Evolutionary conservation across 1,140 invertebrate species (phyloP), one percentile per base, ranked within the genome.

Genomic region (Bombus huntii): DNA sequence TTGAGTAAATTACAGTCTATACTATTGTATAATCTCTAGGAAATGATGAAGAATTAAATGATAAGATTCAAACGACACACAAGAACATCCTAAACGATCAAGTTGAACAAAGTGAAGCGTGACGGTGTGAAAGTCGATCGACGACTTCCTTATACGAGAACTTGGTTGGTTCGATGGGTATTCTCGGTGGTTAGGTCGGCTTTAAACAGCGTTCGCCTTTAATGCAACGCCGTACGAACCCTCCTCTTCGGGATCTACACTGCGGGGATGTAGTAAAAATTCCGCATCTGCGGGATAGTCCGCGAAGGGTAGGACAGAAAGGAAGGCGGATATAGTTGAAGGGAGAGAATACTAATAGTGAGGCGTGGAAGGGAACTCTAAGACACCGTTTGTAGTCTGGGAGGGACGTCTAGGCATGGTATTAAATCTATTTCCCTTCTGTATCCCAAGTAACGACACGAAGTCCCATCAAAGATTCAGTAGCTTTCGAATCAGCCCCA

Each of bases 161-260:
- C 18, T 37, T 53, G 10, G n/a, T 39, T 3, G 25, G 39, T 44
- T 73, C 12, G 31, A 25, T 37, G n/a, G 37, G 3, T 66, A 75
- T 83, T 72, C 76, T 28, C 57, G 57, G 57, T 66, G 53, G 72
- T 59, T 25, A 78, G 89, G 39, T 92, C 91, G 47, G 68, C 91
- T 92, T 92, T 92, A 92, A 92, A 87, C 88, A 44, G 37, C 68
- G 87, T 72, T 92, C 90, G 59, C 81, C 92, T 93, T 93, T 93
- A 93, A 93, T 82, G 73, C 85, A 85, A 73, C 77, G 80, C 87
- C 81, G 77, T 87, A 84, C 79, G 81, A 89, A 92, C 90, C 89
- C 90, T 91, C 89, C 83, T 28, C 59, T 5, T 88, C 81, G 91
- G 86, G 84, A 89, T 86, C 90, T 66, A 76, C 80, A 74, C 86